A percentile compares a stretch with the other conserved stretches of the same genome.
These are phyloP conservation scores for Emydoidea blandingii DNA, from an alignment of 2,797 vertebrate genomes.

Conservation along the genomic window DNA sequence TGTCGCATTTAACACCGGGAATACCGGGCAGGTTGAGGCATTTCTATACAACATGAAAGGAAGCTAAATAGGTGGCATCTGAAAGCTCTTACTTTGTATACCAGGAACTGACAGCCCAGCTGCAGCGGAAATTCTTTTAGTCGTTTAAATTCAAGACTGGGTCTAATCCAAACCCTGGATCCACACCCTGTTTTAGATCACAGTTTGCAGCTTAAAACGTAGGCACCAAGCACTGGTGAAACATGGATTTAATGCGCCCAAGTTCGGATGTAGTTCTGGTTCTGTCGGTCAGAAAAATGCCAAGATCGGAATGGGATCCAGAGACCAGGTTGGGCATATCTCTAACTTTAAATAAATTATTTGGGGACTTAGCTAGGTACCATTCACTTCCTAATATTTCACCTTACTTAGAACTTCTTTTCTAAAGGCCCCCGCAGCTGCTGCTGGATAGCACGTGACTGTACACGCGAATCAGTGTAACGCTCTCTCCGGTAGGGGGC, in stretches of 20 bases:
- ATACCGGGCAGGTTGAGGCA: accelerated
- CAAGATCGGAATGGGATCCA: background rate
- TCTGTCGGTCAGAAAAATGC: background rate
- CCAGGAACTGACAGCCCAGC: background rate
- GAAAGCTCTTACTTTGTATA: background rate
- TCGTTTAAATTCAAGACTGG: background rate
- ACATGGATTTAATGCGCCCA: background rate
- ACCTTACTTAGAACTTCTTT: background rate
- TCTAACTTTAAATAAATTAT: background rate
- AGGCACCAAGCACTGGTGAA: background rate
- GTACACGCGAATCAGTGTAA: too few species aligned
- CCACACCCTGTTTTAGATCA: background rate
- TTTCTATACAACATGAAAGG: background rate
- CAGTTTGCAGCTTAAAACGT: background rate
- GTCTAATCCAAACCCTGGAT: background rate
- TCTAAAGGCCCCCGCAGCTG: background rate
- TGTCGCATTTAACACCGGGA: accelerated
- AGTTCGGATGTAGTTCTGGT: background rate
- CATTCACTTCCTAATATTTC: background rate
- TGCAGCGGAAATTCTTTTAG: background rate
- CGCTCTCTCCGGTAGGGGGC: background rate
- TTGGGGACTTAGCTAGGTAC: background rate
- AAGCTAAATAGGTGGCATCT: background rate
- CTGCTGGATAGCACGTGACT: background rate
- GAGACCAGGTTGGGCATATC: background rate